phyloP scores from a whole-genome alignment of 1,140 invertebrate genomes.

The Bombus difficillimus region DNA sequence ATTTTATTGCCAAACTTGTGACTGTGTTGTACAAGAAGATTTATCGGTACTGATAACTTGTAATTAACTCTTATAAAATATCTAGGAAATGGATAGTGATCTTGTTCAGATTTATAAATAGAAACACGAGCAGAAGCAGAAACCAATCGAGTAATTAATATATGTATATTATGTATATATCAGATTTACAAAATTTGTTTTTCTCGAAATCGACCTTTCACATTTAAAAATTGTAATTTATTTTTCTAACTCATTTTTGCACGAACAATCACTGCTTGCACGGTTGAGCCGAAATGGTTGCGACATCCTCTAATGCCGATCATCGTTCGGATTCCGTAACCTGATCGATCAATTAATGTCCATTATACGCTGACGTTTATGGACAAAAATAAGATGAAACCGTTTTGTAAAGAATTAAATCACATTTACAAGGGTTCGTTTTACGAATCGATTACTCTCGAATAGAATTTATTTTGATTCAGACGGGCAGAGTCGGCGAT shows the following conservation, averaged over 20 bases:
- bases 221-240: not conserved
- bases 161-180: too few species aligned
- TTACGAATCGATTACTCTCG: not conserved
- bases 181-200: too few species aligned
- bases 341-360: not conserved
- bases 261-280: not conserved
- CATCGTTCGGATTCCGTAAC: not conserved
- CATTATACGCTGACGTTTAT: not conserved
- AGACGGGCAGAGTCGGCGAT: not conserved
- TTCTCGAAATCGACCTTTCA: not conserved
- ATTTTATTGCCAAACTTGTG: too few species aligned
- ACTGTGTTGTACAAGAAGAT: too few species aligned
- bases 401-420: not conserved
- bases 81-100: too few species aligned
- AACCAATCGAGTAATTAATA: too few species aligned
- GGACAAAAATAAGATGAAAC: not conserved
- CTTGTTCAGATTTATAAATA: too few species aligned
- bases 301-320: not conserved
- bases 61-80: too few species aligned
- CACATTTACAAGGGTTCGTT: not conserved
- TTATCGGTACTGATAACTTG: too few species aligned
- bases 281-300: not conserved
- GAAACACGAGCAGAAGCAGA: too few species aligned
- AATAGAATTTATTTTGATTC: not conserved
- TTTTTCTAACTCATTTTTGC: not conserved